Base-by-base conservation (phyloP, 2,888 invertebrate species). In the Conus canariensis region DNA sequence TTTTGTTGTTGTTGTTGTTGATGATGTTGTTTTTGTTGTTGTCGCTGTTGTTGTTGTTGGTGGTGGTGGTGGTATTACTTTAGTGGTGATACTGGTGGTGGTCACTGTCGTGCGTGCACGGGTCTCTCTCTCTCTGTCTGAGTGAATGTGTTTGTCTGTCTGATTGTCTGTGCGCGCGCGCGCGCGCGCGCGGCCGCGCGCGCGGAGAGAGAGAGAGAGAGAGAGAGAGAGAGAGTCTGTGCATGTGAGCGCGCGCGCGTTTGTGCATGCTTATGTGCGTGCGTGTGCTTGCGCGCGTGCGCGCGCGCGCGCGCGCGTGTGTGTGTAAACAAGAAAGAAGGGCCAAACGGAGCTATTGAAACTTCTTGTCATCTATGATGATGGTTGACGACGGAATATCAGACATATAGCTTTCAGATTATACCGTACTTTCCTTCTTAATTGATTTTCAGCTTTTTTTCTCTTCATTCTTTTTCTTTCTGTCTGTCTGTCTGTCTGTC, bases 101-200 rank as follows among this genome's bases (percentile, higher is more conserved):
- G 7, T 64, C 12, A 16, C 3, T 14, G 60, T 64, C 22, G 70
- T 74, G 70, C 22, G 70, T 8, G 70, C 22, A 22, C 22, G n/a
- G 10, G 1, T 9, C 14, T 25, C 6, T 30, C 45, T 83, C 45
- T 83, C 16, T 56, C 16, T 16, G 22, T 83, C 22, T 56, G 83
- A 58, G 85, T 85, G 85, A 60, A 60, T 85, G 85, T 85, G 85
- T 85, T 59, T 85, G 85, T 85, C 25, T 85, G 85, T 85, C 25
- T 59, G 85, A 16, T 22, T 56, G 82, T 82, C 56, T 82, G n/a
- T n/a, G 82, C 9, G 82, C 56, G 82, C 9, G 56, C 19, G 82
- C 1, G 82, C 14, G 45, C 2, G 82, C 14, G 82, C 1, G 45
- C 56, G 82, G 5, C 56, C 19, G 82, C 0, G 56, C 22, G 56